Percentiles rank a stretch among this genome's conserved stretches.
Evolutionary conservation across 2,888 invertebrate species (phyloP).

Genomic region (Anaspis maculata): DNA sequence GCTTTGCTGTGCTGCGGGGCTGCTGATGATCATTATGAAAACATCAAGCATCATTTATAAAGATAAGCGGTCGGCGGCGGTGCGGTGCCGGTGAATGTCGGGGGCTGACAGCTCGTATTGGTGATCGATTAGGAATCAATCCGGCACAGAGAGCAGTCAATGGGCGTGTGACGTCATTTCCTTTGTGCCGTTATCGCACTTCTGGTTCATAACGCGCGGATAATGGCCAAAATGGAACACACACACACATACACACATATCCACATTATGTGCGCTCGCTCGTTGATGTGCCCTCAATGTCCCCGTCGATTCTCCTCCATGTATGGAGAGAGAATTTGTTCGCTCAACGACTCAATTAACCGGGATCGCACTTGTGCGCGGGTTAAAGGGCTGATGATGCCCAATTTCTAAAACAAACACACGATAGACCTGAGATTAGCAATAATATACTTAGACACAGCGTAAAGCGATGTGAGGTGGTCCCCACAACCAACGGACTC

Average conservation of each 20-base stretch:
- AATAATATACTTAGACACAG: too few relatives aligned
- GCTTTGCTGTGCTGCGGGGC: constrained; percentile 3
- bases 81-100: constrained; percentile 27
- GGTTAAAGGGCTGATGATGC: too few relatives aligned
- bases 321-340: too few relatives aligned
- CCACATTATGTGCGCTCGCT: neutral
- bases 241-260: constrained; percentile 18
- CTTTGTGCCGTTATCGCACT: constrained; percentile 44
- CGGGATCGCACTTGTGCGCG: too few relatives aligned
- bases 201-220: constrained; percentile 45
- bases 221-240: constrained; percentile 38
- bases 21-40: constrained; percentile 33
- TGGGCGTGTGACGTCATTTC: constrained; percentile 45
- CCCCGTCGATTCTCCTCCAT: too few relatives aligned
- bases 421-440: too few relatives aligned
- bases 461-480: too few relatives aligned
- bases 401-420: too few relatives aligned
- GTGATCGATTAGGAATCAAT: constrained; percentile 44
- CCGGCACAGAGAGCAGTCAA: constrained; percentile 40
- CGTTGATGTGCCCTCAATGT: too few relatives aligned
- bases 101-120: constrained; percentile 35
- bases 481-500: too few relatives aligned
- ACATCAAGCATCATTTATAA: constrained; percentile 44
- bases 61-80: constrained; percentile 38
- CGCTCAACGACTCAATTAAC: too few relatives aligned